Base-by-base conservation (phyloP, 2,113 vertebrate genomes). In the Mormoops blainvillei region DNA sequence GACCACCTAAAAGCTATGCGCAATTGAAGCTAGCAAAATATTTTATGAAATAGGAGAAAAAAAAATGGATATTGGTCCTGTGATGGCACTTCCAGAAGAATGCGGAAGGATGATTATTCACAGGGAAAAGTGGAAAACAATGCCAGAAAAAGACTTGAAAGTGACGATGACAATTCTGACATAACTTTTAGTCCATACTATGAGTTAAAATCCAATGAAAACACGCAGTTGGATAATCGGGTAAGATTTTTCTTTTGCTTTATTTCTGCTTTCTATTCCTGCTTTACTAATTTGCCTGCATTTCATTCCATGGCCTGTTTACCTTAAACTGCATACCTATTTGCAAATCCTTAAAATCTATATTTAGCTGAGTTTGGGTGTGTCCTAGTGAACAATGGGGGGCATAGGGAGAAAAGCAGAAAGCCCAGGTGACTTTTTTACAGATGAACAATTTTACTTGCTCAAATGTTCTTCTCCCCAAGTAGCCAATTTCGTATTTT, bases 381-480 rank as follows among this genome's bases (percentile, higher is more conserved):
- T 68, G 3, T 26, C 38, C 58, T 81, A 48, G 52, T 67, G 28
- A 58, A 52, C n/a, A n/a, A n/a, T 63, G 63, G 15, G 11, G 36
- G 26, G 13, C n/a, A n/a, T n/a, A n/a, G 10, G 67, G 3, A 63
- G 73, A 50, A 91, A 50, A 93, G 63, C 78, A 48, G 70, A 76
- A 94, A 50, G 10, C 0, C 45, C 56, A 96, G 38, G 87, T 7
- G 89, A 58, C 31, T 41, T 48, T 94, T 94, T 91, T 80, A 94
- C 15, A 85, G 58, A 38, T 93, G 36, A 93, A 95, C 20, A 96
- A 81, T 90, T 81, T 45, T 68, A 92, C 50, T 83, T 73, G 22
- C 36, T 85, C 63, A 84, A 84, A 89, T 63, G 31, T 14, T 58
- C 43, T 95, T 97, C 74, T 97, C 56, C 56, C 54, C 45, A 87